phyloP scores from a whole-genome alignment of 2,888 invertebrate genomes.

The Myopa tessellatipennis region DNA sequence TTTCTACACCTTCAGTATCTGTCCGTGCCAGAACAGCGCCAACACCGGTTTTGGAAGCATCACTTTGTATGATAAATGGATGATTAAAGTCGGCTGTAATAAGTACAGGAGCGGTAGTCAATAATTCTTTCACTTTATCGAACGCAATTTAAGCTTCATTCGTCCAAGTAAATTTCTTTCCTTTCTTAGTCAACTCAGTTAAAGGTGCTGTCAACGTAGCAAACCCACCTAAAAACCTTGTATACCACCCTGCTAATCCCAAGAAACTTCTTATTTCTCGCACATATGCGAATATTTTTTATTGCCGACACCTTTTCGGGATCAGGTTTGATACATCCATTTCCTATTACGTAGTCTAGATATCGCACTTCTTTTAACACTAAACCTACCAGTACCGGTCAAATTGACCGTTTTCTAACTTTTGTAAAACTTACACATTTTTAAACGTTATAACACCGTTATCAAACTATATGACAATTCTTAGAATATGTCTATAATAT shows the following conservation, averaged over 20 bases:
- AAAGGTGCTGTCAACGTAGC: constrained; percentile 36
- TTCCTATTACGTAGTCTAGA: constrained; percentile 44
- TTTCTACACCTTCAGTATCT: constrained; percentile 33
- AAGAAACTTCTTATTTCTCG: constrained; percentile 43
- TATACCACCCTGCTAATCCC: constrained; percentile 46
- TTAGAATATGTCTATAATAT: no score
- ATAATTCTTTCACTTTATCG: constrained; percentile 28
- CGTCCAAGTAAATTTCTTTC: constrained; percentile 38
- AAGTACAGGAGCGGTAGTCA: constrained; percentile 43
- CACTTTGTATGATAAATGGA: constrained; percentile 42
- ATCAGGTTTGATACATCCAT: constrained; percentile 44
- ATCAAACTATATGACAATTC: no score
- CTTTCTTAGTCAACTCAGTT: constrained; percentile 36
- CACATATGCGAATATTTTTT: constrained; percentile 36
- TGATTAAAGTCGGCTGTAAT: constrained; percentile 42
- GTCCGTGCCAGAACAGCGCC: constrained; percentile 38
- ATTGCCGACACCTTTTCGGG: constrained; percentile 44
- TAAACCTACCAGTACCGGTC: no score
- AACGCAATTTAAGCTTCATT: constrained; percentile 40
- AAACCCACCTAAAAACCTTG: constrained; percentile 40
- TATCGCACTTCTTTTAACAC: constrained; percentile 42
- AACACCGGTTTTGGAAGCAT: constrained; percentile 37
- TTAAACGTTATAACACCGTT: no score
- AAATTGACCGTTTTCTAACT: no score
- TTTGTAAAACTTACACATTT: no score